phyloP scores from a whole-genome alignment of 2,888 invertebrate species.

The Calameuta pallipes region DNA sequence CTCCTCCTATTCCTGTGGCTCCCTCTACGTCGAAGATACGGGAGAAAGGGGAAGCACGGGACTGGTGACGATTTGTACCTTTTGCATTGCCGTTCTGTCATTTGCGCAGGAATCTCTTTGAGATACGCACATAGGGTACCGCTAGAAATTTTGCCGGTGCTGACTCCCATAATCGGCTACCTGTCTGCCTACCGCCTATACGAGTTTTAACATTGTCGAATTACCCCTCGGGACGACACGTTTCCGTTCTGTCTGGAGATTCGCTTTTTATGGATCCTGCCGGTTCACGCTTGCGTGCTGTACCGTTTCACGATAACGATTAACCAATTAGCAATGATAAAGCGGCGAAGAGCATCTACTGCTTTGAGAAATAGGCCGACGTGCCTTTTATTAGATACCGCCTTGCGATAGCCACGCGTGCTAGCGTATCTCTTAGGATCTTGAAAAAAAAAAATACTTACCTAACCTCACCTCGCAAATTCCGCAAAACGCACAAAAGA shows the following conservation, averaged over 20 bases:
- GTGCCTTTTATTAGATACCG: not conserved
- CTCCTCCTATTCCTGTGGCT: slow-evolving; percentile 28
- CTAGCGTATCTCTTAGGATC: not conserved
- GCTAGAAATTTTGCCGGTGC: not conserved
- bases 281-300: not conserved
- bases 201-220: not conserved
- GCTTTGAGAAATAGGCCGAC: not conserved
- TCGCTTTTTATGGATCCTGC: not conserved
- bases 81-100: not conserved
- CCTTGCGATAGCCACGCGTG: not conserved
- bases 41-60: not conserved
- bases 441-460: not conserved
- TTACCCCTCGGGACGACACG: not conserved
- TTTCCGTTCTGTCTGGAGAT: not conserved
- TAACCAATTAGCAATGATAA: not conserved
- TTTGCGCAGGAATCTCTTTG: not conserved
- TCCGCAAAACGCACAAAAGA: not conserved
- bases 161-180: not conserved
- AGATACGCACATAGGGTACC: not conserved
- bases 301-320: not conserved
- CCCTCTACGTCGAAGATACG: not conserved
- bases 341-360: not conserved
- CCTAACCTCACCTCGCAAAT: not conserved
- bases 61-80: not conserved
- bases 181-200: not conserved